These are phyloP conservation scores for Emydocephalus ijimae DNA, from an alignment of 2,113 vertebrate species.

Conservation along the genomic window DNA sequence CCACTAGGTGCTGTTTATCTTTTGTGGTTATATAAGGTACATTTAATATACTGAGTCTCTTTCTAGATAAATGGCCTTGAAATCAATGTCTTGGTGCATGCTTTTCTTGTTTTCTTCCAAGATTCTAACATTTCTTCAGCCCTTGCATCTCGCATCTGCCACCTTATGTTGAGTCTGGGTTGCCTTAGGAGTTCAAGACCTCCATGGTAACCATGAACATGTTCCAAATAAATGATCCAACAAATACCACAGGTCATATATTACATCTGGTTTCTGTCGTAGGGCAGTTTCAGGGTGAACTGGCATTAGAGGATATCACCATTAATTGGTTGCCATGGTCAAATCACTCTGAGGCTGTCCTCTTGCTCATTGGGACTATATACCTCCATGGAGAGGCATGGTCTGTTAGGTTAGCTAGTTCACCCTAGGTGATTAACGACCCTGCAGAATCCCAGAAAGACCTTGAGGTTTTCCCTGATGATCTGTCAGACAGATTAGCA, in stretches of 20 bases:
- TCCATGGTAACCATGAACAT: background rate
- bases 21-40: background rate
- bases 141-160: background rate
- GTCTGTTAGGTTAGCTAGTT: background rate
- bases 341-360: background rate
- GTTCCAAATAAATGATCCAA: background rate
- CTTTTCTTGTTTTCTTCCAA: background rate
- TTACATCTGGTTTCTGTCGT: background rate
- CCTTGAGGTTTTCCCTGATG: background rate
- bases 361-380: background rate
- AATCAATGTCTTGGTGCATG: background rate
- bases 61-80: background rate
- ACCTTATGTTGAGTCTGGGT: background rate
- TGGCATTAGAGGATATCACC: background rate
- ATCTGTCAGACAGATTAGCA: background rate
- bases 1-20: background rate
- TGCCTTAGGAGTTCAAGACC: background rate
- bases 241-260: background rate
- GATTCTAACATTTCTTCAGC: background rate
- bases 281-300: background rate
- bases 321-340: background rate
- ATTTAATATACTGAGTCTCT: background rate
- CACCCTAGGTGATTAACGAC: background rate
- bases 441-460: background rate
- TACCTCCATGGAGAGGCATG: background rate